A percentile compares a stretch with the other conserved stretches of the same genome.
phyloP scores from a whole-genome alignment of 2,113 vertebrate species.

The Cryptotis parvus region DNA sequence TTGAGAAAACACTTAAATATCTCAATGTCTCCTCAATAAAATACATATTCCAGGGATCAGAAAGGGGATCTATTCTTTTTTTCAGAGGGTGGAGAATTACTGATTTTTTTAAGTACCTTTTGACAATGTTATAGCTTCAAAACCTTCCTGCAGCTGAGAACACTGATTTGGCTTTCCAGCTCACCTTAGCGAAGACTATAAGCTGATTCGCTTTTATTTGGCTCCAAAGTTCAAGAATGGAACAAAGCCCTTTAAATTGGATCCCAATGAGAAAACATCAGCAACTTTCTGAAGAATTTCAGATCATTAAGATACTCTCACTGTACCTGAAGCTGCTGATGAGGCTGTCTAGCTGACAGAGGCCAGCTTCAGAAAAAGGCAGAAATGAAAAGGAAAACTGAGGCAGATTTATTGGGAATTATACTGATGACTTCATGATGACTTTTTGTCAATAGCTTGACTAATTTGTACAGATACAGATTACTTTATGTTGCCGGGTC shows the following conservation, averaged over 20 bases:
- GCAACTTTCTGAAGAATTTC: conserved; percentile 93
- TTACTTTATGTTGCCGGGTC: conserved; percentile 86
- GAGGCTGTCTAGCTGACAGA: conserved; percentile 91
- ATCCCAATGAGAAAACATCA: conserved; percentile 96
- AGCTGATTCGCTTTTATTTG: conserved; percentile 89
- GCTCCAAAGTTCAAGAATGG: conserved; percentile 92
- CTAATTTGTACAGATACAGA: conserved; percentile 90
- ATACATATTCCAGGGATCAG: conserved; percentile 42
- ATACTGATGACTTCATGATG: conserved; percentile 87
- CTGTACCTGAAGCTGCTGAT: conserved; percentile 90
- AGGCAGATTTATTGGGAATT: conserved; percentile 89
- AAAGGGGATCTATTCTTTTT: background rate
- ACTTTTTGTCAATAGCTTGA: conserved; percentile 88
- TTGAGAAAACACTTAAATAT: conserved; percentile 72
- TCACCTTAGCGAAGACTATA: conserved; percentile 85
- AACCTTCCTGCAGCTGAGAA: conserved; percentile 85
- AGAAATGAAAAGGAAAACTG: conserved; percentile 88
- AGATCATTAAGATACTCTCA: conserved; percentile 92
- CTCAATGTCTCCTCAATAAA: conserved; percentile 72
- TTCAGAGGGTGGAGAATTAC: conserved; percentile 73
- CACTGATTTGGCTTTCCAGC: conserved; percentile 85
- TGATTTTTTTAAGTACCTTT: conserved; percentile 85
- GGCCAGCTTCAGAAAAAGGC: conserved; percentile 91
- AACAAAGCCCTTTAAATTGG: conserved; percentile 96
- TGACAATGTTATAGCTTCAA: conserved; percentile 82